Base-by-base conservation (phyloP, 2,113 vertebrate species). In the Oceanites oceanicus region DNA sequence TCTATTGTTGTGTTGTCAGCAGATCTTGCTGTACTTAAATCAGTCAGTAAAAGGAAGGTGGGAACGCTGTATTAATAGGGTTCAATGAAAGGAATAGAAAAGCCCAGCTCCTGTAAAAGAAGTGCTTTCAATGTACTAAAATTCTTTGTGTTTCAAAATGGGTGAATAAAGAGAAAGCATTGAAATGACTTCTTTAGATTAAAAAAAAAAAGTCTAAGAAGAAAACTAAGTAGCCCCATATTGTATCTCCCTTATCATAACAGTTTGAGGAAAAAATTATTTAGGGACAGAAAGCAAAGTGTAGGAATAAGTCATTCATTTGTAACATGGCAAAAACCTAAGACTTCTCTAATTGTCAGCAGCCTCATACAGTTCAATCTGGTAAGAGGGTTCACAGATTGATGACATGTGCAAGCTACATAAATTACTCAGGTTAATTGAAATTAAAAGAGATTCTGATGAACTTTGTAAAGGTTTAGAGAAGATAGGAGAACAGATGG, bases 341-440 rank as follows among this genome's bases (percentile, higher is more conserved):
- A 62, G 78, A 94, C 68, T 77, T 88, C 65, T 86, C 23, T 92
- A 84, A 86, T 91, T 94, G 80, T 80, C 56, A 81, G 61, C 83
- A 96, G 52, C 80, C 76, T 96, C 72, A 30, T 77, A 88, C 12
- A 89, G 61, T 89, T 96, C 93, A 95, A 40, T 96, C 89, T 89
- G 56, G 76, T 95, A 94, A 95, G 55, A 84, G 42, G 91, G 91
- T 89, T 95, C 80, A 78, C 91, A 94, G 93, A 96, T 45, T 96
- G 86, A 95, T 96, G 56, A 70, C 93, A 91, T 95, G 76, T 92
- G 89, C 89, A 91, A 86, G 73, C 89, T 89, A 92, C 76, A 87
- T 89, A 92, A 96, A 81, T 96, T 96, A 96, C 96, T 97, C 95
- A 95, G 89, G 96, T 96, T 96, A 96, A 97, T 95, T 97, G 94